Evolutionary conservation across 2,113 vertebrate species (phyloP).

Genomic region (Leptocoma aspasia): DNA sequence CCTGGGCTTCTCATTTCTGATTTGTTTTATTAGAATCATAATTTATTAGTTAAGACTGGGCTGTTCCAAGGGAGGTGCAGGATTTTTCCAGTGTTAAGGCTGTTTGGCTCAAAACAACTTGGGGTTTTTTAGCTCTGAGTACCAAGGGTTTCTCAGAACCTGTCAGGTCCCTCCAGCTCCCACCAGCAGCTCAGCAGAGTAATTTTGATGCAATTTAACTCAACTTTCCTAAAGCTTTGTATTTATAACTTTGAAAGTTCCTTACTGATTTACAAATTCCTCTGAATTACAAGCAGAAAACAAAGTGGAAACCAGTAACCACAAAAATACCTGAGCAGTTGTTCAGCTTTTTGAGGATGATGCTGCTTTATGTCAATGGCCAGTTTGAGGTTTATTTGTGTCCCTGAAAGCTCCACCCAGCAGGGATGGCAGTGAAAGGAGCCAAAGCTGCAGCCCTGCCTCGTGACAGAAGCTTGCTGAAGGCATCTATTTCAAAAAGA

Average conservation of each 20-base stretch:
- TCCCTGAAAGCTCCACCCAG: background rate
- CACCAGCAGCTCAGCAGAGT: background rate
- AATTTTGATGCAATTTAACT: background rate
- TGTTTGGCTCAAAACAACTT: background rate
- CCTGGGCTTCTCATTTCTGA: background rate
- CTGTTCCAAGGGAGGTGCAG: background rate
- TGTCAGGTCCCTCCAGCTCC: background rate
- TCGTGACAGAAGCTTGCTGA: background rate
- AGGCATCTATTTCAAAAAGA: background rate
- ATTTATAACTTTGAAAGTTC: background rate
- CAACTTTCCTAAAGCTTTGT: background rate
- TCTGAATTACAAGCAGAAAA: background rate
- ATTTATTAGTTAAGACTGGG: background rate
- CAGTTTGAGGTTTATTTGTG: background rate
- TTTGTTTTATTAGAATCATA: background rate
- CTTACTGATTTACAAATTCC: background rate
- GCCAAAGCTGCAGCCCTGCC: background rate
- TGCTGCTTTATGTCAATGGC: background rate
- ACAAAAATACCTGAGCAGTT: background rate
- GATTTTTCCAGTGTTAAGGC: background rate
- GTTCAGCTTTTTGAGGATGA: background rate
- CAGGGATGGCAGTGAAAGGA: background rate
- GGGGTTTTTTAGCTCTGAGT: background rate
- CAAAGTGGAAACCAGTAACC: background rate
- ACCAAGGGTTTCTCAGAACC: background rate